These are phyloP conservation scores for Acanthacorydalis orientalis DNA, from an alignment of 2,888 invertebrate genomes.

Conservation along the genomic window DNA sequence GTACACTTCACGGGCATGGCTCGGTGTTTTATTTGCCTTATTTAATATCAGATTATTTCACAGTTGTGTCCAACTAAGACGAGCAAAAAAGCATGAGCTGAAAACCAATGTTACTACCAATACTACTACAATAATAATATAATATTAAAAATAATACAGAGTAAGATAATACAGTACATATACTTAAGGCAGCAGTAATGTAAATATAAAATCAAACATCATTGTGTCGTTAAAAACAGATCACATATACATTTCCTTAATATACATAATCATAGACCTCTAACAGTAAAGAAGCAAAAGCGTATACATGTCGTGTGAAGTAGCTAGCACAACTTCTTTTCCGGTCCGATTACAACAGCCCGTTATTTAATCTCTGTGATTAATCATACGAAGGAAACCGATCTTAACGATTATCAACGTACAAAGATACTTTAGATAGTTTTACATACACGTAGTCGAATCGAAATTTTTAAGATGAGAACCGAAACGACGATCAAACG, in stretches of 20 bases:
- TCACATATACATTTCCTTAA: constrained; percentile 6
- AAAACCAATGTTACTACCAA: not conserved
- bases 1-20: not conserved
- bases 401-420: too few relatives aligned
- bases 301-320: constrained; percentile 3
- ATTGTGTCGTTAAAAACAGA: constrained; percentile 3
- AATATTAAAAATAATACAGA: not conserved
- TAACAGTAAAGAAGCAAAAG: constrained; percentile 8
- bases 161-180: constrained; percentile 2
- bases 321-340: too few relatives aligned
- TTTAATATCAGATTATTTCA: not conserved
- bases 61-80: not conserved
- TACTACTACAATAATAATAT: not conserved
- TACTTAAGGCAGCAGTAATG: constrained; percentile 5
- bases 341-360: too few relatives aligned
- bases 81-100: not conserved
- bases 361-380: too few relatives aligned
- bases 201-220: constrained; percentile 2
- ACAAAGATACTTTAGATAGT: too few relatives aligned
- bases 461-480: too few relatives aligned
- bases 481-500: too few relatives aligned
- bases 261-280: constrained; percentile 5
- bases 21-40: not conserved
- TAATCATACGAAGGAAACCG: too few relatives aligned
- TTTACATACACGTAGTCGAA: too few relatives aligned